phyloP scores from a whole-genome alignment of 37 sponge, comb jelly and placozoan species.

The Oscarella lobularis region DNA sequence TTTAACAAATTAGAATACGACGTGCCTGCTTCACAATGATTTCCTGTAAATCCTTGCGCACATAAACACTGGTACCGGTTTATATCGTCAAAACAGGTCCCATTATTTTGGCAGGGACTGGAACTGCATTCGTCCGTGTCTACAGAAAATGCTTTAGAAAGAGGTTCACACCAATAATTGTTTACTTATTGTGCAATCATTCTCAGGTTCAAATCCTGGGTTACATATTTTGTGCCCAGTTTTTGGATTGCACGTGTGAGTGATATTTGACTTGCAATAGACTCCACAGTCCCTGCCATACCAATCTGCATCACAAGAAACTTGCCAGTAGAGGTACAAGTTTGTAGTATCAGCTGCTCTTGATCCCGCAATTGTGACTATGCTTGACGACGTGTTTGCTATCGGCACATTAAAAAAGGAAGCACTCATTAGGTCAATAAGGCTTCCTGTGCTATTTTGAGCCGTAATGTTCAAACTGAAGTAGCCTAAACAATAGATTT shows the following conservation, averaged over 20 bases:
- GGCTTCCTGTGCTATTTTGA: background rate
- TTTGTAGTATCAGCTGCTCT: background rate
- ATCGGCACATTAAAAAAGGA: background rate
- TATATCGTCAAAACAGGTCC: conserved; percentile 3
- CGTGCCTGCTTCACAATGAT: background rate
- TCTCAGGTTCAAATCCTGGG: background rate
- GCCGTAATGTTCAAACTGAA: too few species aligned
- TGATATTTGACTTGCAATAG: background rate
- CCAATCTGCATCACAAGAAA: background rate
- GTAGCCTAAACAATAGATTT: too few species aligned
- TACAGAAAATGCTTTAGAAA: background rate
- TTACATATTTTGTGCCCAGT: background rate
- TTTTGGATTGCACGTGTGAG: background rate
- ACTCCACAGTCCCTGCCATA: background rate
- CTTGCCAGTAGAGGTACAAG: background rate
- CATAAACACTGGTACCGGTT: conserved; percentile 1
- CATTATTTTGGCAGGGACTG: conserved; percentile 10
- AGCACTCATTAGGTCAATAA: background rate
- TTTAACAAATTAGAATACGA: background rate
- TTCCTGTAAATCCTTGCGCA: background rate
- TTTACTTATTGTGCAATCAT: background rate
- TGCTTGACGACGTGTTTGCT: background rate
- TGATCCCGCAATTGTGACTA: background rate
- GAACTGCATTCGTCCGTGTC: conserved; percentile 14
- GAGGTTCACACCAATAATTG: background rate